These are phyloP conservation scores for Drosophila sulfurigaster DNA, from an alignment of 1,140 invertebrate genomes.

Conservation along the genomic window DNA sequence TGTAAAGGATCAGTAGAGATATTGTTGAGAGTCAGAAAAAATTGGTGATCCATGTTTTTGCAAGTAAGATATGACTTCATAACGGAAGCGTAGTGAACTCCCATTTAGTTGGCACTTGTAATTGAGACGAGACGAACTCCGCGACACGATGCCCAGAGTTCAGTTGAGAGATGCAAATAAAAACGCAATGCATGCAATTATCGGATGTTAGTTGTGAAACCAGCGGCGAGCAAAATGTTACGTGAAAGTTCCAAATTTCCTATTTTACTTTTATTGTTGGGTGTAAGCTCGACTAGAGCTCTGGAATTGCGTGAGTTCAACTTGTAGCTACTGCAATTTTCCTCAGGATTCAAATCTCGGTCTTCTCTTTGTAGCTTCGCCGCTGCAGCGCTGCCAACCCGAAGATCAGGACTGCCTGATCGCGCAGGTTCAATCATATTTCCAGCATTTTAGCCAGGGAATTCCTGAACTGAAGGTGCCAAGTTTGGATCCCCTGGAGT, in stretches of 20 bases:
- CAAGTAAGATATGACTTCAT: background rate
- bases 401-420: slow-evolving; percentile 52
- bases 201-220: slow-evolving; percentile 16
- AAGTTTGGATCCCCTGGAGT: slow-evolving; percentile 35
- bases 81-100: background rate
- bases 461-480: slow-evolving; percentile 37
- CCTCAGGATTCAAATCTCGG: background rate
- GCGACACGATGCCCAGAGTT: background rate
- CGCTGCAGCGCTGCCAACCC: slow-evolving; percentile 47
- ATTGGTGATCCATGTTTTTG: background rate
- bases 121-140: slow-evolving; percentile 5
- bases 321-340: background rate
- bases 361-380: slow-evolving; percentile 37
- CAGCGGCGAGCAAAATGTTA: background rate
- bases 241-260: slow-evolving; percentile 7
- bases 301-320: background rate
- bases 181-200: slow-evolving; percentile 28
- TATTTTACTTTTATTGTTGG: background rate
- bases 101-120: background rate
- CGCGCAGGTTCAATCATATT: slow-evolving; percentile 41
- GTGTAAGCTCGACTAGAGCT: background rate
- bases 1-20: too few species aligned
- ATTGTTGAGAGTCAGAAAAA: too few species aligned
- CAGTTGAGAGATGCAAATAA: slow-evolving; percentile 10
- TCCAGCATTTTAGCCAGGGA: slow-evolving; percentile 42